Conservation (phyloP, 2,888 invertebrate genomes). For the Auanema sp. region DNA sequence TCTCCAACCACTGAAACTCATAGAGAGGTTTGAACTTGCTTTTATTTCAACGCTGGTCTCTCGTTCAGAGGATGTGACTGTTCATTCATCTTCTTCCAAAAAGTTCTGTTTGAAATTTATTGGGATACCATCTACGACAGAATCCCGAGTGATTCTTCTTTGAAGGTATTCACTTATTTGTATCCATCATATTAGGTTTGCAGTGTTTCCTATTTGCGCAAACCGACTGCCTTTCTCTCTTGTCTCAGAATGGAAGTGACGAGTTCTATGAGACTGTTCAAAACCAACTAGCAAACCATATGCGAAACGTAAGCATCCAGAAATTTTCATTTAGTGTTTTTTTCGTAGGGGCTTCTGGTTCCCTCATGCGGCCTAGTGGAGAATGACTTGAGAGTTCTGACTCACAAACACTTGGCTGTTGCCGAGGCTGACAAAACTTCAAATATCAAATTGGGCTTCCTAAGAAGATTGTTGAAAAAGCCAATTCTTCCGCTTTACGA, state of each 20-base stretch:
- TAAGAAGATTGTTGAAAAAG: conserved; percentile 22
- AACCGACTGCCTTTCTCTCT: neutral
- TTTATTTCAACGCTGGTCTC: too few species aligned
- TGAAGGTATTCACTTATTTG: too few species aligned
- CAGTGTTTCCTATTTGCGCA: neutral
- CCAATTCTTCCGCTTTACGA: conserved; percentile 28
- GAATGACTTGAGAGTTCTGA: conserved; percentile 87
- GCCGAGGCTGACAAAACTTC: conserved; percentile 59
- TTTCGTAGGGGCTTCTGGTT: conserved; percentile 10
- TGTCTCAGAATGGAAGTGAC: neutral
- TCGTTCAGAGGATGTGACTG: conserved; percentile 69
- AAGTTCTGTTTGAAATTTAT: conserved; percentile 67
- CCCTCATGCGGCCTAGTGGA: conserved; percentile 82
- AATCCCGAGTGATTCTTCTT: conserved; percentile 19
- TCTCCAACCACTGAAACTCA: conserved; percentile 13
- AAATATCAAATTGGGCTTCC: conserved; percentile 14
- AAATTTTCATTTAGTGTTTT: neutral
- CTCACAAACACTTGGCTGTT: conserved; percentile 70
- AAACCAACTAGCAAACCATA: neutral
- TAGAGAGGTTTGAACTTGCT: conserved; percentile 18
- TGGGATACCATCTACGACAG: conserved; percentile 28
- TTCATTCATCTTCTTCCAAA: conserved; percentile 81
- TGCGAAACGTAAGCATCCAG: neutral
- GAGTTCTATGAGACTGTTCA: neutral
- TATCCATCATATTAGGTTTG: neutral